phyloP scores from a whole-genome alignment of 2,797 vertebrate genomes.

The Crotalus adamanteus region DNA sequence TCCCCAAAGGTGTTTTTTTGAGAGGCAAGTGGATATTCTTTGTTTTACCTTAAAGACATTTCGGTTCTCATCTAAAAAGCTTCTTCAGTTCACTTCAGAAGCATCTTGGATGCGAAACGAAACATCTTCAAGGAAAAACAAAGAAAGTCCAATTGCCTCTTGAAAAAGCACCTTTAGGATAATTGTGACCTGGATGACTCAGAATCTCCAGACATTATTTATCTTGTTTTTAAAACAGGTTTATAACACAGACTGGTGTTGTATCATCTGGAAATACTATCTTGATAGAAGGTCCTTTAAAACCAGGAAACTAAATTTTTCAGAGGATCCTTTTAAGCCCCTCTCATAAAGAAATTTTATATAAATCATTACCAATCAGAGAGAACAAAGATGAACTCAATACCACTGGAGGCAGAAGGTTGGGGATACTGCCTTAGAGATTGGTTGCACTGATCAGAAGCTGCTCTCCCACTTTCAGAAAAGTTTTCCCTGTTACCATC shows the following conservation, averaged over 20 bases:
- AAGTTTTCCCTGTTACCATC: neutral
- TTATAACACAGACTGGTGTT: neutral
- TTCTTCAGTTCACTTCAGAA: no score
- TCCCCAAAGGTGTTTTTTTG: no score
- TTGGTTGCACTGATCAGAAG: neutral
- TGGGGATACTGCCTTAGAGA: neutral
- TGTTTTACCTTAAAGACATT: no score
- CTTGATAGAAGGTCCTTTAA: neutral
- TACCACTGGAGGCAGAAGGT: neutral
- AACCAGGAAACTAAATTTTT: neutral
- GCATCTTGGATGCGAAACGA: no score
- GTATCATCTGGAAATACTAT: neutral
- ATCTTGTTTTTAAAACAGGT: neutral
- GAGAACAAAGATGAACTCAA: neutral
- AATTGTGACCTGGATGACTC: no score
- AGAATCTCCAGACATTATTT: no score
- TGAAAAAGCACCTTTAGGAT: no score
- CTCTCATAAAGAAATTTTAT: neutral
- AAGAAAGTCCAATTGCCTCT: no score
- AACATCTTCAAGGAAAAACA: no score
- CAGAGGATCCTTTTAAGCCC: neutral
- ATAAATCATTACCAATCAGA: neutral
- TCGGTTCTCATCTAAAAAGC: no score
- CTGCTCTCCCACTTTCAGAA: neutral
- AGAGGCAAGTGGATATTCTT: no score